These are phyloP conservation scores for Dicrostonyx torquatus DNA, from an alignment of 2,797 vertebrate genomes.

Conservation along the genomic window DNA sequence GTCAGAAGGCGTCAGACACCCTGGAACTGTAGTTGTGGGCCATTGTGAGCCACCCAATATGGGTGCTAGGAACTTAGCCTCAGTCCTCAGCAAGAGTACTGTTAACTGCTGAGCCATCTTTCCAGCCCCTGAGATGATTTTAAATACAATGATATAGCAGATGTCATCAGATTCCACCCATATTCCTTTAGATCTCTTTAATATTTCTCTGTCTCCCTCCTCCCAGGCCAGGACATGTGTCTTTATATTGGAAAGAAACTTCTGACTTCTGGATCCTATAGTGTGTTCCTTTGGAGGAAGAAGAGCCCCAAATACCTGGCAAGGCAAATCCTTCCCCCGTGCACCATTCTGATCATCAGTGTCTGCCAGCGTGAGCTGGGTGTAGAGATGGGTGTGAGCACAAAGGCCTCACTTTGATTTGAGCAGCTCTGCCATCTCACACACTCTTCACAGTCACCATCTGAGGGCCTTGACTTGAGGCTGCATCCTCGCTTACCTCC, in stretches of 20 bases:
- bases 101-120: too few relatives aligned
- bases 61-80: too few relatives aligned
- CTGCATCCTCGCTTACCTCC: background rate
- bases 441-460: background rate
- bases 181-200: background rate
- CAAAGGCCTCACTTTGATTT: background rate
- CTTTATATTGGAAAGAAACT: background rate
- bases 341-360: background rate
- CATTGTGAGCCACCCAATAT: too few relatives aligned
- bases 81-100: too few relatives aligned
- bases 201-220: background rate
- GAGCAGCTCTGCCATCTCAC: background rate
- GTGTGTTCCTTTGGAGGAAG: background rate
- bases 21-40: too few relatives aligned
- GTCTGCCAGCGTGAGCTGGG: background rate
- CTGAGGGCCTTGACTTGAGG: background rate
- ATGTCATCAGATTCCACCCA: background rate
- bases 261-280: background rate
- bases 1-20: background rate
- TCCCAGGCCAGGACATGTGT: background rate
- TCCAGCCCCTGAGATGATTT: background rate
- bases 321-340: background rate
- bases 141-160: background rate
- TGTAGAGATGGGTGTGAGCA: background rate
- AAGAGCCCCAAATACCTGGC: background rate